Base-by-base conservation (phyloP, 1,140 invertebrate species). In the Tetramorium alpestre region DNA sequence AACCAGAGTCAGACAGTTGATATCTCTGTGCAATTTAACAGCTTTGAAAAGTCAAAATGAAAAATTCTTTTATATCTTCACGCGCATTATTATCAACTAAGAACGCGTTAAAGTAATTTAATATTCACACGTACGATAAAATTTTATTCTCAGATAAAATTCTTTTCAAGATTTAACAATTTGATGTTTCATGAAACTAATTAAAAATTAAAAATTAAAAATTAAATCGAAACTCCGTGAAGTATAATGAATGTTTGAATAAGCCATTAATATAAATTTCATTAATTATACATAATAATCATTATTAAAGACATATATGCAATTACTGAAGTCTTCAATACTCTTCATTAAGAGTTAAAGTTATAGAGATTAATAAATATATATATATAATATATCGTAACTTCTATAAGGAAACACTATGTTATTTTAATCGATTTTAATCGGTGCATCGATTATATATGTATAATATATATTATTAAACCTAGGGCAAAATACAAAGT, bases 401-500 rank as follows among this genome's bases (percentile, higher is more conserved):
- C 18, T 18, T 72, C 18, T 41, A 10, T 70, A 25, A 58, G 44
- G 33, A 60, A 38, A 1, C 18, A 47, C 3, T 22, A 33, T 47
- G n/a, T 65, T 10, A 51, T 49, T 47, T 47, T 10, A 22, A 62
- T 49, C 22, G 16, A 65, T 69, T 41, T 41, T 75, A 75, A 41
- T 41, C n/a, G n/a, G 13, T 13, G 13, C 28, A 47, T 47, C 11
- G 77, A 44, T 82, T 44, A 22, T 10, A 60, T 44, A 22, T 10
- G 47, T 44, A 10, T 11, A n/a, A 18, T 16, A 54, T 41, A 33
- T 44, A 58, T 60, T 60, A 82, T 82, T 82, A 58, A 60, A 81
- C 51, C 49, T 54, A 41, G 25, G 18, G n/a, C 65, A 77, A 88
- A 62, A 89, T 78, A 60, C 69, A 22, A 78, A 80, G 88, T 72